These are phyloP conservation scores for Rhinichthys klamathensis DNA, from an alignment of 2,113 vertebrate genomes.

Conservation along the genomic window DNA sequence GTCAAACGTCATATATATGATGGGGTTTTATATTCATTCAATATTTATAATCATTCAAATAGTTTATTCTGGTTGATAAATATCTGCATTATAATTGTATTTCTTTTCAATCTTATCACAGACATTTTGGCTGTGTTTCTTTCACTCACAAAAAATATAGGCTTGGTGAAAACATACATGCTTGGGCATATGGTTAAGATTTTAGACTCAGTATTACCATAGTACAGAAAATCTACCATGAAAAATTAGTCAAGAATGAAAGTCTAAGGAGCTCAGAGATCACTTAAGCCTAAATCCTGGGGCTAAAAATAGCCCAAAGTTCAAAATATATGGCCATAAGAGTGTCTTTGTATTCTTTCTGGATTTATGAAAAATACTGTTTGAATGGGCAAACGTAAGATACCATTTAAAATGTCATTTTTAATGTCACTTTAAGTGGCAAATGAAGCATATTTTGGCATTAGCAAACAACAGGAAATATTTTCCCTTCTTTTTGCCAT, in stretches of 20 bases:
- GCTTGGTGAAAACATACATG: background rate
- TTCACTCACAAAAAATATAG: background rate
- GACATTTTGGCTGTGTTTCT: background rate
- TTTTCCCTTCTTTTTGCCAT: background rate
- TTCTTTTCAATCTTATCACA: background rate
- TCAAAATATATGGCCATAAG: conserved; percentile 35
- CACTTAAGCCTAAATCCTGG: conserved; percentile 51
- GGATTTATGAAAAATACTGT: background rate
- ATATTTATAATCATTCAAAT: background rate
- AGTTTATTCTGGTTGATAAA: conserved; percentile 3
- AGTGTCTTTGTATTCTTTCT: conserved; percentile 39
- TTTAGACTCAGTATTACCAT: conserved; percentile 65
- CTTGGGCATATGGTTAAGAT: conserved; percentile 55
- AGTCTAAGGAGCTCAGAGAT: conserved; percentile 60
- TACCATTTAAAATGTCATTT: background rate
- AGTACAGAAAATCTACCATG: conserved; percentile 68
- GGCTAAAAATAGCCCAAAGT: conserved; percentile 49
- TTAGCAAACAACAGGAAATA: background rate
- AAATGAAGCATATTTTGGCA: background rate
- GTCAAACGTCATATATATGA: conserved; percentile 21
- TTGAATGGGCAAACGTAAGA: background rate
- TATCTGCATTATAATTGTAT: background rate
- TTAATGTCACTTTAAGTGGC: background rate
- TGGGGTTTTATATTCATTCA: background rate
- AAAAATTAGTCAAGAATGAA: conserved; percentile 68